Evolutionary conservation across 1,140 invertebrate genomes (phyloP).

Genomic region (Lucilia sericata): DNA sequence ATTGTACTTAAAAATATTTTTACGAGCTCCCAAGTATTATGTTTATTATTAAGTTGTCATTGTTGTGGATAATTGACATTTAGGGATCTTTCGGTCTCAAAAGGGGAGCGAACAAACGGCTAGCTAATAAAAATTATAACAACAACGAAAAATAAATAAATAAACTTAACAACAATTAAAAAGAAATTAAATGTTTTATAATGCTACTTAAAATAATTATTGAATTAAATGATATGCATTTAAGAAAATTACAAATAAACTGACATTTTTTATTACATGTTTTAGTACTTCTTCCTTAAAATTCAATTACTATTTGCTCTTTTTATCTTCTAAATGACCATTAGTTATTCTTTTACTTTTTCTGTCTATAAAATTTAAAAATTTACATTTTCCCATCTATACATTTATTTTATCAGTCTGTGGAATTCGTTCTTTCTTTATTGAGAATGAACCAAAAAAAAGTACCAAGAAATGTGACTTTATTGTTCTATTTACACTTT

Average conservation of each 20-base stretch:
- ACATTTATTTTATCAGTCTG: neutral
- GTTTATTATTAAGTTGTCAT: conserved; percentile 42
- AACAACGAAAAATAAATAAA: conserved; percentile 1
- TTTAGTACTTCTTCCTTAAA: too few species aligned
- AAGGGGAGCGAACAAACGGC: neutral
- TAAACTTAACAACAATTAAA: neutral
- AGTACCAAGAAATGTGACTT: neutral
- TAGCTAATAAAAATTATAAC: conserved; percentile 6
- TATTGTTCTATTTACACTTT: conserved; percentile 23
- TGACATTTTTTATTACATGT: too few species aligned
- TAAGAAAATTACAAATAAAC: too few species aligned
- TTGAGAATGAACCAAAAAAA: neutral
- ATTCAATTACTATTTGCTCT: too few species aligned
- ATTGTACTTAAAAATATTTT: conserved; percentile 38
- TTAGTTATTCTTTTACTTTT: too few species aligned
- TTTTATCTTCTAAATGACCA: too few species aligned
- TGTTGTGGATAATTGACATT: conserved; percentile 42
- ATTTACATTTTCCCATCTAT: neutral
- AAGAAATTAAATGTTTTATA: conserved; percentile 38
- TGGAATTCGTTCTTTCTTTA: neutral
- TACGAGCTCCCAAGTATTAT: conserved; percentile 36
- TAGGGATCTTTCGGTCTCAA: conserved; percentile 22
- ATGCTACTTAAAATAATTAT: conserved; percentile 24
- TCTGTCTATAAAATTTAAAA: neutral
- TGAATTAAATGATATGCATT: too few species aligned